Evolutionary conservation across 1,140 invertebrate species (phyloP).

Genomic region (Diploscapter pachys): DNA sequence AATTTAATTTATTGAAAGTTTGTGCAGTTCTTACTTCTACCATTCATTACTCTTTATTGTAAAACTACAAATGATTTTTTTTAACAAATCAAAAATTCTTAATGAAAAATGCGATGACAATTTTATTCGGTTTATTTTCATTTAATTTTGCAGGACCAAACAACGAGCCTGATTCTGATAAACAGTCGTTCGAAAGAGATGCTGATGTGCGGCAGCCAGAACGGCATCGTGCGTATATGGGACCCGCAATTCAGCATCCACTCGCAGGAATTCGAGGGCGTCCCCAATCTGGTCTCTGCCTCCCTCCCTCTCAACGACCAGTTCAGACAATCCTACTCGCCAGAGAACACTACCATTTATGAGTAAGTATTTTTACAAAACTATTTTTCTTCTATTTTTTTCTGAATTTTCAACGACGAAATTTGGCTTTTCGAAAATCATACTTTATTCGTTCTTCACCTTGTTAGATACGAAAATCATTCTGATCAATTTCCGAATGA

Average conservation of each 20-base stretch:
- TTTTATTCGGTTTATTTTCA: constrained; percentile 11
- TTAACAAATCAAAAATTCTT: constrained; percentile 23
- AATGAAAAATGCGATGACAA: background rate
- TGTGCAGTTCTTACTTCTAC: constrained; percentile 36
- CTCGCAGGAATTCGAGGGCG: background rate
- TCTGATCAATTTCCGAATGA: too few relatives aligned
- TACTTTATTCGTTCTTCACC: too few relatives aligned
- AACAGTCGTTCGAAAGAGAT: constrained; percentile 52
- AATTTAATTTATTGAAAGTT: background rate
- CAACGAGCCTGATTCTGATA: constrained; percentile 48
- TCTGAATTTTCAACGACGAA: too few relatives aligned
- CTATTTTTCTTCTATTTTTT: background rate
- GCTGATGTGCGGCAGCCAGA: constrained; percentile 43
- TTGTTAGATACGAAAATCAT: too few relatives aligned
- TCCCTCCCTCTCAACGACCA: background rate
- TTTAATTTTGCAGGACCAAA: constrained; percentile 37
- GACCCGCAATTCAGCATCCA: constrained; percentile 41
- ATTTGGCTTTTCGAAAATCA: too few relatives aligned
- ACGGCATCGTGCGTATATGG: constrained; percentile 51
- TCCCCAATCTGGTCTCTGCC: background rate
- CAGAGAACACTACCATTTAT: constrained; percentile 44
- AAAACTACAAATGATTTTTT: constrained; percentile 45
- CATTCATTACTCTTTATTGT: constrained; percentile 39
- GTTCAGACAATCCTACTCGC: background rate
- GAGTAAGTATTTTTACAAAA: constrained; percentile 36